Conservation (phyloP, 2,797 vertebrate genomes). For the Onychomys torridus region DNA sequence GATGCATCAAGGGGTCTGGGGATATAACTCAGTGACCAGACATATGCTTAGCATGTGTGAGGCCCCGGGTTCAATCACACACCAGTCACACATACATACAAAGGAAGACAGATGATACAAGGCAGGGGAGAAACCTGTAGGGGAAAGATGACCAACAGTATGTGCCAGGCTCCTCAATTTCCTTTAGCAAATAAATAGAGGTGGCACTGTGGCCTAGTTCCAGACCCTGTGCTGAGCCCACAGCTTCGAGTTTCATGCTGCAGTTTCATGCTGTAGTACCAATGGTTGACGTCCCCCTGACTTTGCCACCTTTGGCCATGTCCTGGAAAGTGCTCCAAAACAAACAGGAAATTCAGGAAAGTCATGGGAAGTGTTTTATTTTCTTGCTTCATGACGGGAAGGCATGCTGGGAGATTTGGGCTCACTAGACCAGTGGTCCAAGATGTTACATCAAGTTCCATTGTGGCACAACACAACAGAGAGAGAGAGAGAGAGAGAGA, state of each 20-base stretch:
- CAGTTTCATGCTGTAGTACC: neutral
- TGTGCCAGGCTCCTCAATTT: neutral
- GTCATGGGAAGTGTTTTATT: slow-evolving; percentile 47
- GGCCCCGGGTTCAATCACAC: neutral
- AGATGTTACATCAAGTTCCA: neutral
- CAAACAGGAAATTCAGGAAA: slow-evolving; percentile 67
- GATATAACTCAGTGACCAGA: too few relatives aligned
- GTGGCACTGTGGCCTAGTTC: neutral
- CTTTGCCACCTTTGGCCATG: slow-evolving; percentile 8
- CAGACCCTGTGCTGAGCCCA: neutral
- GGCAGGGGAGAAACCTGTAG: neutral
- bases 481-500: too few relatives aligned
- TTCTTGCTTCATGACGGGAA: neutral
- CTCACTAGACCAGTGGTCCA: neutral
- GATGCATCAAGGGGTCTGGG: neutral
- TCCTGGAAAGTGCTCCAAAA: slow-evolving; percentile 55
- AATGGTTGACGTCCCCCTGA: slow-evolving; percentile 28
- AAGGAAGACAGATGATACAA: neutral
- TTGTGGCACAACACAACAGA: neutral
- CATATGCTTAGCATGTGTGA: neutral
- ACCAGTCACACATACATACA: neutral
- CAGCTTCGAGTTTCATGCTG: neutral
- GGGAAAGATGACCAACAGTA: neutral
- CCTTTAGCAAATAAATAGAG: slow-evolving; percentile 2
- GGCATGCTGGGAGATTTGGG: neutral